A percentile compares a stretch with the other conserved stretches of the same genome.
phyloP scores from a whole-genome alignment of 2,113 vertebrate genomes.

The Cinclus mexicanus region DNA sequence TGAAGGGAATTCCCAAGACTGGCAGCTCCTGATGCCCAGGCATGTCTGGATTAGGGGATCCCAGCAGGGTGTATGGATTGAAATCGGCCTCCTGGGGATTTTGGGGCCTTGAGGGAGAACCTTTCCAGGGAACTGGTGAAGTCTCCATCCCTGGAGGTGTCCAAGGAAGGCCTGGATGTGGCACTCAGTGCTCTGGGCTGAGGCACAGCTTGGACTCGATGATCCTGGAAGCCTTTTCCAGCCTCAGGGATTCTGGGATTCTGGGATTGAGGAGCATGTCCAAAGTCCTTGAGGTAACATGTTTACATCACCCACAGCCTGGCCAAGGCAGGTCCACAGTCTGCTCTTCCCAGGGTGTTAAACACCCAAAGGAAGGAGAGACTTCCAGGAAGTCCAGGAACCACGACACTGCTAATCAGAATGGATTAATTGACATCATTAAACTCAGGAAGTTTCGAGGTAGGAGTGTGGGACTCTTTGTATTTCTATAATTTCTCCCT shows the following conservation, averaged over 20 bases:
- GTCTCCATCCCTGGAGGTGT: background rate
- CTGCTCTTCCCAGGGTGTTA: background rate
- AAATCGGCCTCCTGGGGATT: rapidly evolving
- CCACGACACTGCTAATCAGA: background rate
- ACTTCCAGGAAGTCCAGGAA: background rate
- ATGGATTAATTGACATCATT: background rate
- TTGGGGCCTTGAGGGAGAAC: background rate
- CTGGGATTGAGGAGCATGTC: background rate
- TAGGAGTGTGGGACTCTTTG: background rate
- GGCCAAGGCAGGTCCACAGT: background rate
- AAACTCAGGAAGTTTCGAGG: background rate
- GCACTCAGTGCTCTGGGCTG: background rate
- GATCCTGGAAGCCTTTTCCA: background rate
- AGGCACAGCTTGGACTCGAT: rapidly evolving
- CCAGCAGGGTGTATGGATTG: rapidly evolving
- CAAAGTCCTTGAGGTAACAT: background rate
- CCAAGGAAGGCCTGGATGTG: rapidly evolving
- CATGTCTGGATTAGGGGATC: background rate
- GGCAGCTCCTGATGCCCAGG: background rate
- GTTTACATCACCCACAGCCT: background rate
- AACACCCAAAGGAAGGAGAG: background rate
- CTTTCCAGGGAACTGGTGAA: background rate
- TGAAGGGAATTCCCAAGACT: background rate
- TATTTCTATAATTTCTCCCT: background rate
- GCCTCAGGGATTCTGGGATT: background rate